Percentiles rank a stretch among this genome's conserved stretches.
Conservation (phyloP, 2,113 vertebrate genomes). For the Upupa epops region DNA sequence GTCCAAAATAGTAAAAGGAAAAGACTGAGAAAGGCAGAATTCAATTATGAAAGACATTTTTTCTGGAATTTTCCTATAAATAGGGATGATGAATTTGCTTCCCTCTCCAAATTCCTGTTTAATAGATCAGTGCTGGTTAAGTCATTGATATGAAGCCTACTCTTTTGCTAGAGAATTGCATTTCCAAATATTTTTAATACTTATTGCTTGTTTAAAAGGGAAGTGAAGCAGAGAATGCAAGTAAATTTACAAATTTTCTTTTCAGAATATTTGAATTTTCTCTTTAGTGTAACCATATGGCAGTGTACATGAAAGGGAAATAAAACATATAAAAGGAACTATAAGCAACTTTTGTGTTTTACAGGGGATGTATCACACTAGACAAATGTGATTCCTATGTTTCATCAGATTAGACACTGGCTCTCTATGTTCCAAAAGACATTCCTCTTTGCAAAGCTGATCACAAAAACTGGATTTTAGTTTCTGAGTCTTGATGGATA, state of each 20-base stretch:
- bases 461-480: fast-evolving
- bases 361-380: background rate
- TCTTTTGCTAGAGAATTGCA: background rate
- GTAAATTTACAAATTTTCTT: background rate
- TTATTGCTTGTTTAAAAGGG: background rate
- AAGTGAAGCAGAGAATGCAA: background rate
- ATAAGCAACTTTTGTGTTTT: background rate
- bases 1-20: background rate
- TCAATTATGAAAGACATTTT: background rate
- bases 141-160: background rate
- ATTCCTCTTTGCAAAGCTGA: background rate
- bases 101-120: background rate
- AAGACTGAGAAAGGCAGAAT: background rate
- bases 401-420: background rate
- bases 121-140: background rate
- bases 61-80: background rate
- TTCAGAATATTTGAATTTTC: background rate
- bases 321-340: background rate
- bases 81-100: background rate
- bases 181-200: background rate
- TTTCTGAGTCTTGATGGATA: background rate
- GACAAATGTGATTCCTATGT: background rate
- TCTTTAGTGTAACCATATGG: background rate
- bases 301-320: background rate
- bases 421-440: background rate